A percentile compares a stretch with the other conserved stretches of the same genome.
Evolutionary conservation across 2,113 vertebrate genomes (phyloP).

Genomic region (Gopherus flavomarginatus): DNA sequence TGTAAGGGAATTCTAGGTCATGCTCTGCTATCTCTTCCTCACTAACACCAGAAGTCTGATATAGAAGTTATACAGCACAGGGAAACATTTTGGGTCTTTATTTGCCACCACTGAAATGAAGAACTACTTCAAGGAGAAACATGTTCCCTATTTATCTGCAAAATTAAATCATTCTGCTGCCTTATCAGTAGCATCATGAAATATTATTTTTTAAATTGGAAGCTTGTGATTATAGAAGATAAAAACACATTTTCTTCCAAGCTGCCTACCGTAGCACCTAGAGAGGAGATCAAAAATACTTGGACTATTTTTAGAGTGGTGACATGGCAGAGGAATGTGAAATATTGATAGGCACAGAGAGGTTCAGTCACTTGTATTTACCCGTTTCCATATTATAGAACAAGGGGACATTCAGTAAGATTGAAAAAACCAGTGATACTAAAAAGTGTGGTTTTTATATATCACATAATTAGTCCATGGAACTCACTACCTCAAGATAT

Average conservation of each 20-base stretch:
- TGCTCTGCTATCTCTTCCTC: neutral
- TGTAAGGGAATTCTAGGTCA: neutral
- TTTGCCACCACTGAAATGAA: neutral
- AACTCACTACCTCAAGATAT: neutral
- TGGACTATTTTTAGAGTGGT: neutral
- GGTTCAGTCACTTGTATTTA: neutral
- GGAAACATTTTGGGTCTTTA: neutral
- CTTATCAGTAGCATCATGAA: constrained; percentile 32
- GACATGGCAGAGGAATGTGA: neutral
- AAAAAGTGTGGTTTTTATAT: neutral
- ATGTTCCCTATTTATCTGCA: constrained; percentile 12
- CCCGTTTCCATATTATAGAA: neutral
- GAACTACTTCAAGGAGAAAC: constrained; percentile 11
- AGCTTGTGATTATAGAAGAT: constrained; percentile 49
- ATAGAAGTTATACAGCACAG: neutral
- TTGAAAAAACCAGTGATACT: neutral
- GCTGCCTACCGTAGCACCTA: neutral
- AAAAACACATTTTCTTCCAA: constrained; percentile 63
- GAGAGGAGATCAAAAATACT: neutral
- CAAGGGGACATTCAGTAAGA: neutral
- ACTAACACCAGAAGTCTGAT: neutral
- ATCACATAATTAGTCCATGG: neutral
- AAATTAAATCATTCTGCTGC: constrained; percentile 62
- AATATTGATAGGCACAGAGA: neutral
- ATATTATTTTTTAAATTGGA: constrained; percentile 46